Conservation (phyloP, 2,888 invertebrate genomes). For the Cremastobaeus sp. region DNA sequence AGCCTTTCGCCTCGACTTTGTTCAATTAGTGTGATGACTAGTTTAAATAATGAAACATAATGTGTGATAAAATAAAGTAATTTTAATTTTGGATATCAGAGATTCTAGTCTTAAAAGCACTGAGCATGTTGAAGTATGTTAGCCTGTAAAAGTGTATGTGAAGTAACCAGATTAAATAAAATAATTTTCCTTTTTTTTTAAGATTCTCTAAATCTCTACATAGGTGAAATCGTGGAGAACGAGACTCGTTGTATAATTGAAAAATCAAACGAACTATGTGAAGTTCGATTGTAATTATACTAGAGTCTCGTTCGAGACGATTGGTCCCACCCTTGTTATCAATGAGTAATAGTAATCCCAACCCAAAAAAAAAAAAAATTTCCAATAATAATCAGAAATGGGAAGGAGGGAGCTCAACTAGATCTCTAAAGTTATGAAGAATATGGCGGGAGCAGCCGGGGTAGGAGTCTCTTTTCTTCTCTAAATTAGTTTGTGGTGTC, state of each 20-base stretch:
- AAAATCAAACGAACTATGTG: too few relatives aligned
- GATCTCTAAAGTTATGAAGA: constrained; percentile 3
- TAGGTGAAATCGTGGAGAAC: neutral
- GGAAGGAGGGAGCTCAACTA: neutral
- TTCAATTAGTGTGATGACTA: neutral
- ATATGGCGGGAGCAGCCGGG: neutral
- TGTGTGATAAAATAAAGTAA: neutral
- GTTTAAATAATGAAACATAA: neutral
- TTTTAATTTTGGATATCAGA: neutral
- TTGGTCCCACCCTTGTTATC: too few relatives aligned
- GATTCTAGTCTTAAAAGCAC: neutral
- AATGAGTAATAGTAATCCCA: too few relatives aligned
- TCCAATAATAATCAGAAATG: too few relatives aligned
- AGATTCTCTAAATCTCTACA: neutral
- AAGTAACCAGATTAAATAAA: too few relatives aligned
- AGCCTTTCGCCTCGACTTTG: too few relatives aligned
- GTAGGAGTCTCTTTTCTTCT: neutral
- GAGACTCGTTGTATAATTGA: constrained; percentile 4
- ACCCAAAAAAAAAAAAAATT: too few relatives aligned
- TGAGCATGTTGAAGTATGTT: neutral
- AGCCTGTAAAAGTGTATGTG: neutral
- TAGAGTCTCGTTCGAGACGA: neutral
- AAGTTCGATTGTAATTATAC: too few relatives aligned
- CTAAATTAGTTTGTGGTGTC: constrained; percentile 9
- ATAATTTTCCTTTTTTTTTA: too few relatives aligned